Evolutionary conservation across 2,797 vertebrate species (phyloP).

Genomic region (Notolepis coatsorum): DNA sequence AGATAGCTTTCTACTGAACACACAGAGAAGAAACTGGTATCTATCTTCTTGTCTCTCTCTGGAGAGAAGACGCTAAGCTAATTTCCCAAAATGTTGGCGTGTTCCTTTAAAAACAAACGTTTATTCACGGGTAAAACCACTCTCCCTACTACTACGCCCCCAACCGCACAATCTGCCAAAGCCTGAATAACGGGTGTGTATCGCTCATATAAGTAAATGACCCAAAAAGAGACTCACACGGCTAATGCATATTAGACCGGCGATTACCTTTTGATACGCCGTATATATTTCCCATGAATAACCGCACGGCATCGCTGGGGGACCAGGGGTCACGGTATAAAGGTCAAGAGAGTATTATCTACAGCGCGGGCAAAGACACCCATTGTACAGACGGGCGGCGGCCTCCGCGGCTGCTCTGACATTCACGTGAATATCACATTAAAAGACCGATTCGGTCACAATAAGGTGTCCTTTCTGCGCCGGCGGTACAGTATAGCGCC

Average conservation of each 20-base stretch:
- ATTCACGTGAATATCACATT: constrained; percentile 72
- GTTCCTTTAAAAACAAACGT: constrained; percentile 51
- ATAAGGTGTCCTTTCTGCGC: constrained; percentile 61
- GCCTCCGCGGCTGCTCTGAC: constrained; percentile 48
- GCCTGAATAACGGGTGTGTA: constrained; percentile 46
- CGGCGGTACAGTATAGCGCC: no score
- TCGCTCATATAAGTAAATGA: constrained; percentile 48
- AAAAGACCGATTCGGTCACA: constrained; percentile 50
- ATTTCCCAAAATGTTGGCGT: no score
- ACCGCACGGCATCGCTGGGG: constrained; percentile 60
- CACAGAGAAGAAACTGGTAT: no score
- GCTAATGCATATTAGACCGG: constrained; percentile 57
- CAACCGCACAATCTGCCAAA: no score
- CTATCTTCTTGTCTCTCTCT: no score
- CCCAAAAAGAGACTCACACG: constrained; percentile 45
- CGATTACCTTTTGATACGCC: constrained; percentile 67
- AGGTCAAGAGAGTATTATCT: constrained; percentile 73
- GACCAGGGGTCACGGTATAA: no score
- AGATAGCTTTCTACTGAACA: no score
- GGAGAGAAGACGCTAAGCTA: no score
- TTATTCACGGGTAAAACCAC: background rate
- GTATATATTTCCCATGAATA: constrained; percentile 54
- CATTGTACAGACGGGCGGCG: constrained; percentile 36
- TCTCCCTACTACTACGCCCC: background rate
- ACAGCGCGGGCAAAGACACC: constrained; percentile 50